Evolutionary conservation across 2,797 vertebrate genomes (phyloP), one percentile per base, ranked within the genome.

Genomic region (Atherinosoma microstoma): DNA sequence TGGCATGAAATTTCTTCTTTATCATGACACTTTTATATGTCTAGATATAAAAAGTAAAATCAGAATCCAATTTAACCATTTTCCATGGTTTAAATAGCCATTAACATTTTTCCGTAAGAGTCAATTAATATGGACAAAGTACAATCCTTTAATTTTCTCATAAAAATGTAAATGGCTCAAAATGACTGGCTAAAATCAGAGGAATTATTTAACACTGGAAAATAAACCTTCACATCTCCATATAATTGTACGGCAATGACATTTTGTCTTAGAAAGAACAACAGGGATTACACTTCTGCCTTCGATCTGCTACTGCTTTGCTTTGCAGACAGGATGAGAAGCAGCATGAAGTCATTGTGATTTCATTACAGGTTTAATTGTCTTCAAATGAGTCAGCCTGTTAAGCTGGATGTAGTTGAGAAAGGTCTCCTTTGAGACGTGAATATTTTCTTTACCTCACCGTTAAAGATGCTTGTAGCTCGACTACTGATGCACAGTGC

Each of bases 121-220:
- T 76, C 87, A 91, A 92, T 94, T 93, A 93, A 91, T 89, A 93
- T 79, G 78, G 86, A 86, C 85, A 84, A 84, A 87, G 80, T 76
- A 82, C 81, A 90, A 88, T 87, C 87, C 82, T 93, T 91, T 91
- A 92, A 93, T 93, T 93, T 93, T 92, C 91, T 90, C 87, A 93
- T 93, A 93, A 93, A 92, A 93, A 94, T 94, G 89, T 87, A 91
- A 94, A 93, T 94, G 63, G 84, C 78, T 84, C 59, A 86, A 84
- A 92, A 84, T 84, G 75, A 64, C 36, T 67, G n/a, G 75, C 83
- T 72, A 83, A 67, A 89, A 87, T 90, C 76, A 85, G 57, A 82
- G 61, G 72, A 86, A 79, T 84, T 75, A 76, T 85, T 88, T 61
- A 85, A 88, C 73, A 82, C 87, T 73, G 72, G 60, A 70, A 89